Conservation (phyloP, 2,113 vertebrate genomes). For the Aleadryas rufinucha region DNA sequence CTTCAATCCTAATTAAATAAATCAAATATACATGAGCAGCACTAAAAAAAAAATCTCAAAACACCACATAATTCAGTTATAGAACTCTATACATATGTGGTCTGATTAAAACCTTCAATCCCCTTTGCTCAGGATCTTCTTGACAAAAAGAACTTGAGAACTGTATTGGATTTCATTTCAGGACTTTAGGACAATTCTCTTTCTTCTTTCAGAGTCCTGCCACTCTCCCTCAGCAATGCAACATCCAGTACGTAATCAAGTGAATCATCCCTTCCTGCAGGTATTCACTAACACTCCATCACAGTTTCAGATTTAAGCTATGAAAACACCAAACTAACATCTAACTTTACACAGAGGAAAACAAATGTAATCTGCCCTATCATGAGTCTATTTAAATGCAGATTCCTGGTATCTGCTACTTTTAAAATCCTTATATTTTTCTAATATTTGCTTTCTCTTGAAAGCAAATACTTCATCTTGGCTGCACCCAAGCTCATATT, state of each 20-base stretch:
- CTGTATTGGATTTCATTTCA: not conserved
- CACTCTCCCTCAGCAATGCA: not conserved
- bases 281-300: not conserved
- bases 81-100: rapidly evolving
- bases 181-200: not conserved
- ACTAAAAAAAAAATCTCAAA: not conserved
- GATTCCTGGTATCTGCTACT: not conserved
- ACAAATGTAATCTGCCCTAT: not conserved
- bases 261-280: not conserved
- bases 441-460: not conserved
- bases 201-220: not conserved
- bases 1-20: not conserved
- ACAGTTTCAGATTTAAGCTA: not conserved
- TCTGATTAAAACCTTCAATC: not conserved
- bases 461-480: not conserved
- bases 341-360: not conserved
- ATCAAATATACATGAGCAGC: not conserved
- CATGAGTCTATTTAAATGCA: not conserved
- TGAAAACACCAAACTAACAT: not conserved
- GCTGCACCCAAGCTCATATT: not conserved
- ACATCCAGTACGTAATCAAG: not conserved
- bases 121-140: not conserved
- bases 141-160: not conserved
- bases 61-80: not conserved
- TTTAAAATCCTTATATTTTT: not conserved